These are phyloP conservation scores for Lasiommata megera DNA, from an alignment of 2,888 invertebrate species.

Conservation along the genomic window DNA sequence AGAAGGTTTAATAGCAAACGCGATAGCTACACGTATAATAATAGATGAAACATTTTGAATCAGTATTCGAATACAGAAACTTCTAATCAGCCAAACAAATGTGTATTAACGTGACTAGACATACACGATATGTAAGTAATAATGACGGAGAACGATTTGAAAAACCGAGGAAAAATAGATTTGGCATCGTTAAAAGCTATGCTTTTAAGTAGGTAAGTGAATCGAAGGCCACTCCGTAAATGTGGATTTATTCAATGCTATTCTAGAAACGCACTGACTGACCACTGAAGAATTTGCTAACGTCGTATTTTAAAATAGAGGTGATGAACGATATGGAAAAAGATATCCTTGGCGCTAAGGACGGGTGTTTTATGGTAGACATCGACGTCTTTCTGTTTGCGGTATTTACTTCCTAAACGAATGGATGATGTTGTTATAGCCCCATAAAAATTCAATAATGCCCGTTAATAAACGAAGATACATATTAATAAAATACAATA, in stretches of 20 bases:
- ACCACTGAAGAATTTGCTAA: conserved; percentile 20
- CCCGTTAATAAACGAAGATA: too few species aligned
- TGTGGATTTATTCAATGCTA: conserved; percentile 39
- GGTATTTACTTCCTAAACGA: not conserved
- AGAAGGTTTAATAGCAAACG: not conserved
- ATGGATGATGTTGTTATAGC: not conserved
- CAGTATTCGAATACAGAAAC: not conserved
- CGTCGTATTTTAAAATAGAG: conserved; percentile 17
- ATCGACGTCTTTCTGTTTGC: conserved; percentile 6
- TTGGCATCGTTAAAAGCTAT: conserved; percentile 39
- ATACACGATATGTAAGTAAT: conserved; percentile 5
- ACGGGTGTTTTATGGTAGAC: not conserved
- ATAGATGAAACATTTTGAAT: not conserved
- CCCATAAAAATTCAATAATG: not conserved
- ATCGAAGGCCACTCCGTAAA: conserved; percentile 37
- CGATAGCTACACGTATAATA: not conserved
- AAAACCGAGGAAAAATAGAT: conserved; percentile 36
- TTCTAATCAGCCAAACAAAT: not conserved
- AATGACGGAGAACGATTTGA: conserved; percentile 14
- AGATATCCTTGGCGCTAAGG: conserved; percentile 3
- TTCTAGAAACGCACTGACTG: conserved; percentile 42
- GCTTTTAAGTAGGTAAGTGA: conserved; percentile 38
- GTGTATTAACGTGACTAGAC: not conserved
- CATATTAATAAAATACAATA: too few species aligned
- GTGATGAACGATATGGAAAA: conserved; percentile 10